Percentiles rank a stretch among this genome's conserved stretches.
Conservation (phyloP, 2,797 vertebrate genomes). For the Mormyrops boulengeri region DNA sequence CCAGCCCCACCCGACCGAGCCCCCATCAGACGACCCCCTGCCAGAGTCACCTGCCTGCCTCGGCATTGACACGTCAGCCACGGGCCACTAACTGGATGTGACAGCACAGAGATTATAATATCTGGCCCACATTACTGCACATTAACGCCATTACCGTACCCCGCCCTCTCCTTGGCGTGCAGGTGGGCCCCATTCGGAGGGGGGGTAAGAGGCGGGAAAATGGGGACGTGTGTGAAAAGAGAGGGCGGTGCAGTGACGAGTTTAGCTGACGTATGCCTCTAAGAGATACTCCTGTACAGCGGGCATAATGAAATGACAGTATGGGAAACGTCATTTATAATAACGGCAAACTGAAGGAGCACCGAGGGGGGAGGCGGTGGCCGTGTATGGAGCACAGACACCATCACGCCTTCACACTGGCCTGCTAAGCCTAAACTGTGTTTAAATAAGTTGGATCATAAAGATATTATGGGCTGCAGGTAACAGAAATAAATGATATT, state of each 20-base stretch:
- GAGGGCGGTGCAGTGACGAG: constrained; percentile 25
- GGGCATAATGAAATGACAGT: constrained; percentile 23
- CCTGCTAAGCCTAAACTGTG: neutral
- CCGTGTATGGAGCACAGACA: neutral
- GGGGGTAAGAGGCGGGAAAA: constrained; percentile 38
- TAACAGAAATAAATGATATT: neutral
- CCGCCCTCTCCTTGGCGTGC: constrained; percentile 46
- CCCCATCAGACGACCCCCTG: constrained; percentile 37
- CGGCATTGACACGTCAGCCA: constrained; percentile 75
- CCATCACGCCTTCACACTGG: neutral
- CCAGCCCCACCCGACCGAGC: neutral
- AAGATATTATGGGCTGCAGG: neutral
- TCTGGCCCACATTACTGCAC: constrained; percentile 70
- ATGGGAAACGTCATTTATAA: constrained; percentile 34
- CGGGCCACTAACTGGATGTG: constrained; percentile 67
- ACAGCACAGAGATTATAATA: constrained; percentile 79
- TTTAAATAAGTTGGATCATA: neutral
- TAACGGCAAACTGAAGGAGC: neutral
- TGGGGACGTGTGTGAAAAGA: constrained; percentile 27
- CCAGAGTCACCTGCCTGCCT: constrained; percentile 58
- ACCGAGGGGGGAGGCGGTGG: neutral
- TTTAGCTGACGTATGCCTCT: constrained; percentile 43
- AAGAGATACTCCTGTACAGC: constrained; percentile 30
- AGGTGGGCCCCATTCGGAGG: constrained; percentile 56
- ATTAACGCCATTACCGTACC: constrained; percentile 66